These are phyloP conservation scores for Entosphenus tridentatus DNA, from an alignment of 2,113 vertebrate species.

Conservation along the genomic window DNA sequence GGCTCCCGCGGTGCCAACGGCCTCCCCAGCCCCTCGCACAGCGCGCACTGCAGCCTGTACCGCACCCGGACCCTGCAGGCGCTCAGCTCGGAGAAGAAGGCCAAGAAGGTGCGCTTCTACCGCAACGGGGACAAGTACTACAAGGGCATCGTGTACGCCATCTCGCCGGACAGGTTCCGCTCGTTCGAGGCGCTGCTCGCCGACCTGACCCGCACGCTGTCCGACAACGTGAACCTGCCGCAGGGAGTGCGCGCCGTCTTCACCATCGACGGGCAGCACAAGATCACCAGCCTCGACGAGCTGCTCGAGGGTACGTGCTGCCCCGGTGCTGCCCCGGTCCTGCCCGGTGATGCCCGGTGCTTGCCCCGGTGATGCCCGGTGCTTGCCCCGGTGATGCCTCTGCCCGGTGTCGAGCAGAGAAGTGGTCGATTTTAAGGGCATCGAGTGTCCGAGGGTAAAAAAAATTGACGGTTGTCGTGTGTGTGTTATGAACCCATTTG, in stretches of 20 bases:
- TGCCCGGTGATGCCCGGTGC: not conserved
- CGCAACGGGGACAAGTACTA: constrained; percentile 93
- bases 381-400: too few species aligned
- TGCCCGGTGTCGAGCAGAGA: too few species aligned
- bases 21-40: constrained; percentile 86
- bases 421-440: too few species aligned
- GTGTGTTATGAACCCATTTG: too few species aligned
- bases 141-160: constrained; percentile 88
- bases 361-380: not conserved
- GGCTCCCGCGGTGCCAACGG: constrained; percentile 56
- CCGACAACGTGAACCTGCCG: constrained; percentile 85
- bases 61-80: constrained; percentile 72
- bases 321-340: not conserved
- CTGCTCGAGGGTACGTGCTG: constrained; percentile 60
- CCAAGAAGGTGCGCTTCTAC: constrained; percentile 93
- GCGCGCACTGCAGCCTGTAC: constrained; percentile 95
- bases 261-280: constrained; percentile 50
- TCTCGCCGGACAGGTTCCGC: constrained; percentile 72
- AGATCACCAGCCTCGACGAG: constrained; percentile 61
- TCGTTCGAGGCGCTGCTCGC: constrained; percentile 79
- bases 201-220: constrained; percentile 75
- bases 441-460: too few species aligned
- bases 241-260: constrained; percentile 89
- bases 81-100: constrained; percentile 80
- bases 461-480: too few species aligned